A percentile compares a stretch with the other conserved stretches of the same genome.
Conservation (phyloP, 2,888 invertebrate genomes). For the Abrostola tripartita region DNA sequence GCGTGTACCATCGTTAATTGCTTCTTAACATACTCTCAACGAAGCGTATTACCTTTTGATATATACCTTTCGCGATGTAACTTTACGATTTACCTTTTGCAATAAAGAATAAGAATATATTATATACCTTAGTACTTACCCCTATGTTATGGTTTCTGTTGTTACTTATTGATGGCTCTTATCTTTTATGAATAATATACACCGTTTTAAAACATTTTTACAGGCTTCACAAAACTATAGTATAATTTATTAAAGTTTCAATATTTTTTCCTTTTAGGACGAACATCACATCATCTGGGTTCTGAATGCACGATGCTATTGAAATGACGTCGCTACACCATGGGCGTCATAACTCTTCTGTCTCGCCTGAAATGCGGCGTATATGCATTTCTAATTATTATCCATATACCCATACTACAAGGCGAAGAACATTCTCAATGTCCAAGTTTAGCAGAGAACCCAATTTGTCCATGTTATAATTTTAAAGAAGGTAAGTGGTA, state of each 20-base stretch:
- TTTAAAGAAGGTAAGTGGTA: constrained; percentile 93
- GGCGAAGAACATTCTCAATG: constrained; percentile 89
- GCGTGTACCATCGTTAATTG: no score
- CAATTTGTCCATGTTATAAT: constrained; percentile 96
- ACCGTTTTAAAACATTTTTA: no score
- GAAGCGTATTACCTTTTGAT: no score
- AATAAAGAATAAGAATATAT: no score
- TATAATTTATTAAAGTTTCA: not conserved
- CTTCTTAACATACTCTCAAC: no score
- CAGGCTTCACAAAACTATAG: no score
- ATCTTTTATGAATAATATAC: no score
- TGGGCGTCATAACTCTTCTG: constrained; percentile 79
- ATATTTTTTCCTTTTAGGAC: constrained; percentile 54
- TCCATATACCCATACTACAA: constrained; percentile 85
- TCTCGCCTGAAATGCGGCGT: constrained; percentile 82
- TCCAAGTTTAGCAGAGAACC: constrained; percentile 92
- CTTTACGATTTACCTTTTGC: no score
- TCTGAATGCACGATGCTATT: constrained; percentile 82
- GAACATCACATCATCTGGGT: constrained; percentile 47
- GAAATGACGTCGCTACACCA: constrained; percentile 84
- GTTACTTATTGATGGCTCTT: no score
- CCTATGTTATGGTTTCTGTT: no score
- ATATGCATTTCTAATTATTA: constrained; percentile 87
- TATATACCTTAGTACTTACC: no score
- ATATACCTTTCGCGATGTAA: no score